These are phyloP conservation scores for Furcula furcula DNA, from an alignment of 2,888 invertebrate species.

Conservation along the genomic window DNA sequence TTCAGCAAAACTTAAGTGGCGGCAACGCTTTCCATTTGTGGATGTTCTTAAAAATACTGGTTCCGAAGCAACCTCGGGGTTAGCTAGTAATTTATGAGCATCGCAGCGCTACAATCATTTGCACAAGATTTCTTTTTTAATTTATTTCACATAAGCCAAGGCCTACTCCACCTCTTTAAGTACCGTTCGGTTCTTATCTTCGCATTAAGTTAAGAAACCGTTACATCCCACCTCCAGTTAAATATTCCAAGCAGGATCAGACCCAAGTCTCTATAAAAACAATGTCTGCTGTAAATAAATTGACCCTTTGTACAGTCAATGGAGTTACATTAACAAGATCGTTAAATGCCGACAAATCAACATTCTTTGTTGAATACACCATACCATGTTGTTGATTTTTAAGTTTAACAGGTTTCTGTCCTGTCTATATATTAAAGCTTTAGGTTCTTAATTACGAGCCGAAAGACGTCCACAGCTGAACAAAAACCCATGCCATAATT, in stretches of 20 bases:
- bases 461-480: no score
- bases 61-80: conserved; percentile 15
- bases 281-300: no score
- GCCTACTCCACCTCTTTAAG: conserved; percentile 32
- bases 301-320: no score
- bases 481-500: no score
- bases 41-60: conserved; percentile 11
- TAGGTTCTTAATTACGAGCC: no score
- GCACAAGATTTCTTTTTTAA: conserved; percentile 18
- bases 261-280: conserved; percentile 24
- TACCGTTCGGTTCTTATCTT: conserved; percentile 53
- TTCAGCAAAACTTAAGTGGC: no score
- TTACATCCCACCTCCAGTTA: conserved; percentile 43
- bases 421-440: no score
- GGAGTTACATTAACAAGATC: no score
- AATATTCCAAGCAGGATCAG: conserved; percentile 37
- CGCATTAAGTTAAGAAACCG: conserved; percentile 48
- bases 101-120: conserved; percentile 27
- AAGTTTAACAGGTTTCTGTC: no score
- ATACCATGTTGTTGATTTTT: no score
- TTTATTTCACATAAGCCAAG: conserved; percentile 21
- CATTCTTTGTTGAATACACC: no score
- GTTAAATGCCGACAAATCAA: no score
- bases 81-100: conserved; percentile 23
- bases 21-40: conserved; percentile 4